phyloP scores from a whole-genome alignment of 2,113 vertebrate species.

The Cichladusa arquata region DNA sequence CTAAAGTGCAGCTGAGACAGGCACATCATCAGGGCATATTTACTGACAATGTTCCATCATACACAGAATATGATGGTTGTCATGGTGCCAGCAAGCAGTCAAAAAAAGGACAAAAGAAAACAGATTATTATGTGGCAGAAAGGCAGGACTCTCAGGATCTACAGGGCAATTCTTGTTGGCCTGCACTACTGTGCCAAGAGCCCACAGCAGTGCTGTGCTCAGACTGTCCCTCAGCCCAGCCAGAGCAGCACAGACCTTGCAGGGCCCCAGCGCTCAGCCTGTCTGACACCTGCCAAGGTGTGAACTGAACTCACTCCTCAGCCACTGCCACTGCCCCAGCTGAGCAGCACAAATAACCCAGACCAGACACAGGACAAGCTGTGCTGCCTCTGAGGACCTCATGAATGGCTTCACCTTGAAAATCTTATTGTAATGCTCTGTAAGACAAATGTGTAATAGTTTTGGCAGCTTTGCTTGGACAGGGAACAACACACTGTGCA shows the following conservation, averaged over 20 bases:
- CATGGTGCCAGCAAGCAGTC: background rate
- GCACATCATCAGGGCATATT: rapidly evolving
- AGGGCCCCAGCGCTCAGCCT: rapidly evolving
- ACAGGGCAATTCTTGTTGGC: background rate
- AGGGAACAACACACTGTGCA: background rate
- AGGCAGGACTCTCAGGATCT: background rate
- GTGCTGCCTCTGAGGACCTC: background rate
- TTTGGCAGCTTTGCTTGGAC: background rate
- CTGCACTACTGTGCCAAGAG: background rate
- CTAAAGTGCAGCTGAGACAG: background rate
- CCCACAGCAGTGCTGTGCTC: background rate
- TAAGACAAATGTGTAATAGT: background rate
- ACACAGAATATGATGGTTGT: background rate
- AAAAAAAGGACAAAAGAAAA: background rate
- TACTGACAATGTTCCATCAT: background rate
- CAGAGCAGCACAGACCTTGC: background rate
- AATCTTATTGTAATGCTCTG: background rate
- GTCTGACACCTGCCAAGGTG: background rate
- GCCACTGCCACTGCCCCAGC: background rate
- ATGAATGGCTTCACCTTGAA: background rate
- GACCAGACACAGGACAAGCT: background rate
- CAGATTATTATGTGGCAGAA: background rate
- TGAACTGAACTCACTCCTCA: background rate
- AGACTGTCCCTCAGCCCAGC: rapidly evolving
- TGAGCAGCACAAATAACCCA: background rate